Conservation (phyloP, 2,113 vertebrate species). For the Semicossyphus pulcher region DNA sequence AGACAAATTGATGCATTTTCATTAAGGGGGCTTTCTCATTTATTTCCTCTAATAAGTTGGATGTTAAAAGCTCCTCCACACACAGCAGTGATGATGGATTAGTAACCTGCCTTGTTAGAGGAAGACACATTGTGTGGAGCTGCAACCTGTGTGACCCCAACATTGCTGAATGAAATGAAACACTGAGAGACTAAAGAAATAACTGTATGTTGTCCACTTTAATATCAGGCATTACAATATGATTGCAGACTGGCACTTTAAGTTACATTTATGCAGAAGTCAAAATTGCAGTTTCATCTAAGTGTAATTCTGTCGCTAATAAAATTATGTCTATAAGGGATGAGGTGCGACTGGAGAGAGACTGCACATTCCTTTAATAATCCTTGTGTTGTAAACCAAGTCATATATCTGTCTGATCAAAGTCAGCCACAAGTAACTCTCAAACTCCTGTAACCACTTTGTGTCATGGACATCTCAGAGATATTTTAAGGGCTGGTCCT, state of each 20-base stretch:
- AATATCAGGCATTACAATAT: no score
- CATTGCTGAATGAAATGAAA: neutral
- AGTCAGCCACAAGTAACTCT: no score
- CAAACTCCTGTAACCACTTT: neutral
- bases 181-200: no score
- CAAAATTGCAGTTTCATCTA: neutral
- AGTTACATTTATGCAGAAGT: neutral
- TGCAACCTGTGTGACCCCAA: no score
- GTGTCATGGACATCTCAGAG: neutral
- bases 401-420: no score
- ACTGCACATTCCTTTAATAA: no score
- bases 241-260: neutral
- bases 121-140: no score
- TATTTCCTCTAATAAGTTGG: constrained; percentile 39
- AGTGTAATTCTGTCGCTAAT: neutral
- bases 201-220: no score
- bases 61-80: constrained; percentile 25
- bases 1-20: constrained; percentile 47
- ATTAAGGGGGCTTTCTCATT: constrained; percentile 32
- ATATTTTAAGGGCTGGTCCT: neutral
- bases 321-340: no score
- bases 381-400: no score
- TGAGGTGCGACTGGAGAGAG: no score
- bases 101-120: constrained; percentile 27
- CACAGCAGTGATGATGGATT: constrained; percentile 33